Conservation (phyloP, 1,140 invertebrate genomes). For the Heliothis virescens region DNA sequence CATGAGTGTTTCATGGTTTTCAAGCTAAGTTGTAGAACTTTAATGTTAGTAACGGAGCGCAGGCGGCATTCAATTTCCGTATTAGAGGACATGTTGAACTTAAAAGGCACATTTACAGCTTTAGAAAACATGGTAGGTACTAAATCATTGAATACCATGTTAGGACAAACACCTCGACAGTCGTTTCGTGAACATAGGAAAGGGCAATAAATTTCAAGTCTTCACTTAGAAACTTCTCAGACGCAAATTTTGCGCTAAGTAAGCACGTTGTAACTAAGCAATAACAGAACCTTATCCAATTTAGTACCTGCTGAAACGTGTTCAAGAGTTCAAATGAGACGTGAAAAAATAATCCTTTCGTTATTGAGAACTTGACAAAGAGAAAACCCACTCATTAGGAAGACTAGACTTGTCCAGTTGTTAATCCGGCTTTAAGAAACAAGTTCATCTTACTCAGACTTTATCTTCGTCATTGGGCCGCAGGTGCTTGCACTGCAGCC, state of each 20-base stretch:
- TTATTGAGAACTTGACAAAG: conserved; percentile 67
- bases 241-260: conserved; percentile 13
- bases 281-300: conserved; percentile 40
- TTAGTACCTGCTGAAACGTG: conserved; percentile 35
- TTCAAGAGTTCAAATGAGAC: conserved; percentile 43
- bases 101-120: too few species aligned
- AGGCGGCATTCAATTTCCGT: too few species aligned
- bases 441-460: conserved; percentile 70
- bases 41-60: too few species aligned
- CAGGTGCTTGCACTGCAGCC: conserved; percentile 72
- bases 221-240: neutral
- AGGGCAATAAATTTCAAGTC: neutral
- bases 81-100: too few species aligned
- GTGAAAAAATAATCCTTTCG: conserved; percentile 46
- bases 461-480: conserved; percentile 74
- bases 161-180: too few species aligned
- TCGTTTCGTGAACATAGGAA: neutral
- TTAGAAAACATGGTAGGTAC: too few species aligned
- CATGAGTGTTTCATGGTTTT: too few species aligned
- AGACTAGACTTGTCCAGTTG: conserved; percentile 72
- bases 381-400: conserved; percentile 67
- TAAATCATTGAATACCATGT: too few species aligned
- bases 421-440: conserved; percentile 72
- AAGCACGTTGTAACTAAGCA: conserved; percentile 24
- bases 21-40: too few species aligned